A percentile compares a stretch with the other conserved stretches of the same genome.
These are phyloP conservation scores for Vireo altiloquus DNA, from an alignment of 2,113 vertebrate genomes.

Conservation along the genomic window DNA sequence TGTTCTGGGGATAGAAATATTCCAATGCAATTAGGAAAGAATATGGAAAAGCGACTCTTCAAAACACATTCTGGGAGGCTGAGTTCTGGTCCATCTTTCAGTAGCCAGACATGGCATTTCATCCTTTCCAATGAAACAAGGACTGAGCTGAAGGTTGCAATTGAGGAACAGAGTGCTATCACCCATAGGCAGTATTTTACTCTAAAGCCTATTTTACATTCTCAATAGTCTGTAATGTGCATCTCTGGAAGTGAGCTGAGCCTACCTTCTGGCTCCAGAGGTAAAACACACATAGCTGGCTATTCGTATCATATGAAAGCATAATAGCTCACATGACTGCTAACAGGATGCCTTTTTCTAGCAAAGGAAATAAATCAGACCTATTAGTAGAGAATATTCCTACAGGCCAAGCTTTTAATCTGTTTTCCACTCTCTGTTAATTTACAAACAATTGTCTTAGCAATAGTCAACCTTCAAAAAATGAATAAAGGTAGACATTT, in stretches of 20 bases:
- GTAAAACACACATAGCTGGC: neutral
- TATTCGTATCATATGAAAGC: neutral
- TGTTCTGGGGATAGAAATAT: neutral
- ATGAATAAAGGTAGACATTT: neutral
- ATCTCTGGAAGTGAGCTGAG: neutral
- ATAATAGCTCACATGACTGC: neutral
- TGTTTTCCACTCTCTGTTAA: neutral
- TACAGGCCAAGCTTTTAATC: neutral
- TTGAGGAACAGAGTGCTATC: neutral
- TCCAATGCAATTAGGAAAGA: neutral
- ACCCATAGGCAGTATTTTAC: neutral
- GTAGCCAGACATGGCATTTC: neutral
- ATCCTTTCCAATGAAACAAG: neutral
- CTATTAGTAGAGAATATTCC: neutral
- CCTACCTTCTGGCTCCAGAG: neutral
- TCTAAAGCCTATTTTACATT: neutral
- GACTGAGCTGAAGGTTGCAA: neutral
- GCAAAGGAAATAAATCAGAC: neutral
- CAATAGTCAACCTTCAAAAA: neutral
- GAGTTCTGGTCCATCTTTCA: neutral
- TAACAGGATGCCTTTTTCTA: neutral
- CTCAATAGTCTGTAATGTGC: neutral
- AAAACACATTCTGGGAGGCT: fast-evolving
- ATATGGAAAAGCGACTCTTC: neutral
- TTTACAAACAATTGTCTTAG: neutral